Base-by-base conservation (phyloP, 1,140 invertebrate species). In the Diachasmimorpha longicaudata region DNA sequence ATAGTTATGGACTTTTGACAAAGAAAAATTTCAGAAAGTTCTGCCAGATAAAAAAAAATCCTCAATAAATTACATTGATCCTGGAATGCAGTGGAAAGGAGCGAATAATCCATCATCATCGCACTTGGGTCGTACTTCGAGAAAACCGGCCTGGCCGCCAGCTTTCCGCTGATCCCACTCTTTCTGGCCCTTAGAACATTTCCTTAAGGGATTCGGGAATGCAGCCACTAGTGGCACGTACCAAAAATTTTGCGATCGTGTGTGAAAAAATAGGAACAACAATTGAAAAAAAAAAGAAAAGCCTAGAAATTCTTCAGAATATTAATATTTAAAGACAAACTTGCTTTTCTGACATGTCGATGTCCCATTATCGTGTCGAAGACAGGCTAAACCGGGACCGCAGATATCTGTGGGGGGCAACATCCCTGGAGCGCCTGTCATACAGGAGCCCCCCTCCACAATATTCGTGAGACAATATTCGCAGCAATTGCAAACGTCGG, bases 401-500 rank as follows among this genome's bases (percentile, higher is more conserved):
- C 89, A 90, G 46, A 89, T 85, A 1, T 21, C 44, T 19, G 72
- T 79, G 11, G 85, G 85, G 39, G 79, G 44, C 44, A 78, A 74
- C 68, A 79, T 76, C 4, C 82, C 85, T 4, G 83, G 81, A 67
- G 79, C 67, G 0, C 89, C 89, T 3, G 82, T 78, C n/a, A 81
- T 74, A 78, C 89, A 90, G 25, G 46, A 42, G 3, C 86, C 86
- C 25, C 77, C 81, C 78, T 85, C 81, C 11, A 77, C 78, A 71
- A 90, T 82, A 79, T 90, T 85, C 11, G 85, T 84, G 31, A 92
- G 75, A 76, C 91, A 92, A 80, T 88, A 91, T 6, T 90, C 81
- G 75, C 92, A 92, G 77, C 92, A 92, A 79, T 91, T 92, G 82
- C 92, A 92, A 1, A 87, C 78, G 14, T 89, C 90, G 0, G 90